Base-by-base conservation (phyloP, 2,797 vertebrate genomes). In the Avahi laniger region DNA sequence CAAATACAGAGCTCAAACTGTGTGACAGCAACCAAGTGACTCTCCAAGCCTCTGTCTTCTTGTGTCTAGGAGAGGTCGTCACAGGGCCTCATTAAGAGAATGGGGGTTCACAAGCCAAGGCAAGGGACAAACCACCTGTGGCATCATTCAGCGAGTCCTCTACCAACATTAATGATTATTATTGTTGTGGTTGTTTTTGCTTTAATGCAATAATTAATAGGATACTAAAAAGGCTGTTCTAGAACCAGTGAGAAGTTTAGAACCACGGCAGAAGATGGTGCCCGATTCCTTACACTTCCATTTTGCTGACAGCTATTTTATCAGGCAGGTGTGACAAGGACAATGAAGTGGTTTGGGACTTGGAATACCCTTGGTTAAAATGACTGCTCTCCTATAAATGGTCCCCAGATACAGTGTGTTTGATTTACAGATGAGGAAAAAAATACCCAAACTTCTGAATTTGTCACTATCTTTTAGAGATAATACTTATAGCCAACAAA, bases 361-460 rank as follows among this genome's bases (percentile, higher is more conserved):
- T 67, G 2, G 13, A 80, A 88, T 24, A 76, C 41, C 41, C 69
- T 93, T 79, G 52, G 41, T 72, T 73, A 63, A 91, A 80, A 35
- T 14, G 48, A 65, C 72, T 79, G 3, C 75, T 75, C 41, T 86
- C 61, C 86, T 90, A 63, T 28, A 89, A 72, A 75, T 11, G 11
- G 11, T 52, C 24, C 67, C 46, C 59, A 85, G 7, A 67, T 82
- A 89, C 52, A 88, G 30, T 7, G 30, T 7, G 48, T 75, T 79
- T 78, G 67, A 92, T 33, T 75, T 50, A 95, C n/a, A 92, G 46
- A 18, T 78, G 22, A 95, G 79, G 20, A 41, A 63, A 79, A 89
- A 79, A 85, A n/a, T 3, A 54, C 28, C 33, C 43, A 82, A 72
- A 89, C 7, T 22, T 87, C 50, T 61, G 35, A 96, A 88, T 48